A percentile compares a stretch with the other conserved stretches of the same genome.
These are phyloP conservation scores for Elanus axillaris DNA, from an alignment of 2,113 vertebrate species.

Conservation along the genomic window DNA sequence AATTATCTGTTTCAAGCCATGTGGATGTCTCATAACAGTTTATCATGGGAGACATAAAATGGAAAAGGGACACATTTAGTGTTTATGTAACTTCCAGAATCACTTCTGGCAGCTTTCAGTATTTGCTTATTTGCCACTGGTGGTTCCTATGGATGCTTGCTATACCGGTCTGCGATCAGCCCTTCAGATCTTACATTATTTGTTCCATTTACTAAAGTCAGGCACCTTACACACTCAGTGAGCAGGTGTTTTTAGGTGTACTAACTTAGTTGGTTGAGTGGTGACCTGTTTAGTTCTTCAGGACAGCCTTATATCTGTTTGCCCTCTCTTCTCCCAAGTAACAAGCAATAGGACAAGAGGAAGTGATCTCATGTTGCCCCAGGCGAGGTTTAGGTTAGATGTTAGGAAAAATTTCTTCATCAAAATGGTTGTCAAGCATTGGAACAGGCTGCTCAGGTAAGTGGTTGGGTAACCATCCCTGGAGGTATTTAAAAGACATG, in stretches of 20 bases:
- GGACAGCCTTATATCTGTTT: neutral
- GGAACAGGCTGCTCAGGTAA: neutral
- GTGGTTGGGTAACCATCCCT: neutral
- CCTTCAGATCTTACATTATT: neutral
- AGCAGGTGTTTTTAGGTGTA: neutral
- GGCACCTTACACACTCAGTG: neutral
- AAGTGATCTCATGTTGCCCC: neutral
- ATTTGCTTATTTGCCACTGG: neutral
- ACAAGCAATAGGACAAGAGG: neutral
- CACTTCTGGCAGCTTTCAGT: neutral
- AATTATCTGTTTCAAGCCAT: constrained; percentile 23
- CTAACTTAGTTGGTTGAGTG: rapidly evolving
- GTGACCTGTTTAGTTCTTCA: neutral
- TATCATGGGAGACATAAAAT: constrained; percentile 19
- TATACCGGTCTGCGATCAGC: neutral
- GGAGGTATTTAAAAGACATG: rapidly evolving
- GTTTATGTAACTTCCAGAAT: neutral
- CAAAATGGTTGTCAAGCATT: neutral
- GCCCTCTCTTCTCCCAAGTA: neutral
- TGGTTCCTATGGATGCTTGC: neutral
- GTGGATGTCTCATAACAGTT: constrained; percentile 3
- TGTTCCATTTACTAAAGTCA: neutral
- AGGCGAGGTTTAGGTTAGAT: neutral
- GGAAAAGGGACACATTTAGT: constrained; percentile 4
- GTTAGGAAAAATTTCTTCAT: neutral